Evolutionary conservation across 2,113 vertebrate genomes (phyloP).

Genomic region (Noturus placidus): DNA sequence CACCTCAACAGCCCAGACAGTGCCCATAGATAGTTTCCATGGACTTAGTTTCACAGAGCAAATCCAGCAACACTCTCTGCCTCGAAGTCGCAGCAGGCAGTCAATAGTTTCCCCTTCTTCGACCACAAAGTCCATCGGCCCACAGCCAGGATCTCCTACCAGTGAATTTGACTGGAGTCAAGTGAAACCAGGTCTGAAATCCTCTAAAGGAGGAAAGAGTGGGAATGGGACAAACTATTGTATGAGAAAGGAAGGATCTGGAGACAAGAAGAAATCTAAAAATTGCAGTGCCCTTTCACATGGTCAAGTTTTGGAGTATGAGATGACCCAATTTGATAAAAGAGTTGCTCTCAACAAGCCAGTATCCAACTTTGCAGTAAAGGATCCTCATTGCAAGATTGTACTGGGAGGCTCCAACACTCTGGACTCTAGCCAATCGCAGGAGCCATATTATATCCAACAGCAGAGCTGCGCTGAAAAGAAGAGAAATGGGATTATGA

Average conservation of each 20-base stretch:
- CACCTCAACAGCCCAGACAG: slow-evolving; percentile 92
- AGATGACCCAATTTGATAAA: slow-evolving; percentile 97
- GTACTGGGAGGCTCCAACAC: slow-evolving; percentile 76
- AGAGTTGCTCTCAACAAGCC: slow-evolving; percentile 81
- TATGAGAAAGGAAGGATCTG: slow-evolving; percentile 78
- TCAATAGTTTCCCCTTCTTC: slow-evolving; percentile 92
- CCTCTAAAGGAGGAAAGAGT: slow-evolving; percentile 81
- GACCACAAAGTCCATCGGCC: slow-evolving; percentile 84
- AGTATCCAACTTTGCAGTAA: slow-evolving; percentile 70
- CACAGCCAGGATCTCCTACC: slow-evolving; percentile 84
- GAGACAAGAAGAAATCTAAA: slow-evolving; percentile 83
- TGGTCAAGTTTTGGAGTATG: slow-evolving; percentile 90
- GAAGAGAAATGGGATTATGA: slow-evolving; percentile 96
- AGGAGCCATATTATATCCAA: slow-evolving; percentile 88
- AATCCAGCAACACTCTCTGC: slow-evolving; percentile 95
- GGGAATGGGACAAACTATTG: slow-evolving; percentile 76
- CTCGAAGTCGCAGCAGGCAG: slow-evolving; percentile 92
- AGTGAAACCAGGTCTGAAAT: slow-evolving; percentile 85
- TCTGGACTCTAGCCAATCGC: slow-evolving; percentile 78
- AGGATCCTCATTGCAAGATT: slow-evolving; percentile 85
- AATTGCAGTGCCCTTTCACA: slow-evolving; percentile 79
- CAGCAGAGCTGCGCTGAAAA: slow-evolving; percentile 89
- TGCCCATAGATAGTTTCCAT: slow-evolving; percentile 95
- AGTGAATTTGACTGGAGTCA: slow-evolving; percentile 94
- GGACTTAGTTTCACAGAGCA: slow-evolving; percentile 91